Conservation (phyloP, 1,140 invertebrate species). For the Bilobella aurantiaca region DNA sequence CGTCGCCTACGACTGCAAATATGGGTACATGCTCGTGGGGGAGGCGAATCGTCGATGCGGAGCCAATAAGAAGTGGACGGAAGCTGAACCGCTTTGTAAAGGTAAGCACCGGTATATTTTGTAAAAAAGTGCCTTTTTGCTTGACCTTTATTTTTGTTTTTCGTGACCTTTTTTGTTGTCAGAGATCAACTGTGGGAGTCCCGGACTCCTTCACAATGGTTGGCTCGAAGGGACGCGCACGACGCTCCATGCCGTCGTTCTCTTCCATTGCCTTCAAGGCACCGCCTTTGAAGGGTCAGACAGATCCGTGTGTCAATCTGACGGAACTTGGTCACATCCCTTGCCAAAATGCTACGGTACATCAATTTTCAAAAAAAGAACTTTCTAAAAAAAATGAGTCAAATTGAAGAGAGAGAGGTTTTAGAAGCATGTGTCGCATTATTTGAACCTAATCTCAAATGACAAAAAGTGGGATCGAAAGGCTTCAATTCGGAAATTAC, state of each 20-base stretch:
- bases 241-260: constrained; percentile 45
- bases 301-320: constrained; percentile 44
- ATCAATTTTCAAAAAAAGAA: background rate
- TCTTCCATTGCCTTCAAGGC: constrained; percentile 44
- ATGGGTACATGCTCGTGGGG: constrained; percentile 79
- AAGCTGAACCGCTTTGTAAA: constrained; percentile 72
- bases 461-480: too few relatives aligned
- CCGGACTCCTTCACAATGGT: constrained; percentile 38
- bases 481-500: too few relatives aligned
- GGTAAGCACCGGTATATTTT: too few relatives aligned
- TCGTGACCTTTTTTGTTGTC: constrained; percentile 5
- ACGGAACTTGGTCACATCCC: constrained; percentile 49
- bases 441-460: too few relatives aligned
- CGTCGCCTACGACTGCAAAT: constrained; percentile 84
- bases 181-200: constrained; percentile 51
- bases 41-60: constrained; percentile 57
- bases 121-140: too few relatives aligned
- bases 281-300: constrained; percentile 36
- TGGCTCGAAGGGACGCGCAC: constrained; percentile 49
- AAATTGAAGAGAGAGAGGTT: too few relatives aligned
- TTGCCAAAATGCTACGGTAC: constrained; percentile 50
- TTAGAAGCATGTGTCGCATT: too few relatives aligned
- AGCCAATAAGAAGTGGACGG: constrained; percentile 82
- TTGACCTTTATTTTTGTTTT: background rate
- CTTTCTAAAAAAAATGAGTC: background rate